These are phyloP conservation scores for Brachymystax lenok DNA, from an alignment of 2,797 vertebrate genomes.

Conservation along the genomic window DNA sequence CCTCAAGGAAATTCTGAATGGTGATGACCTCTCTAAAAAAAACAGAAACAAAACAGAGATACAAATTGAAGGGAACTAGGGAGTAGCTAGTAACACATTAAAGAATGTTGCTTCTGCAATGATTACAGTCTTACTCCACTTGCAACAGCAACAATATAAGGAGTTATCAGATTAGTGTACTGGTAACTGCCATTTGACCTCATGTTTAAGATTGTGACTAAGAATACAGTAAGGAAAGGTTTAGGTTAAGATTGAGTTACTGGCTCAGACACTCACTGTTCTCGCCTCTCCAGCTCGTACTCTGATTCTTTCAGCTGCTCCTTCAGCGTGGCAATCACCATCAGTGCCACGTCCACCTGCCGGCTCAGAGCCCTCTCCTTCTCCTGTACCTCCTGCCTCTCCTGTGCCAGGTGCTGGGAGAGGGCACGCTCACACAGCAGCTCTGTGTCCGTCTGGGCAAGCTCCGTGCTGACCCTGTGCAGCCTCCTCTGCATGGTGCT, in stretches of 20 bases:
- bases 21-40: constrained; percentile 86
- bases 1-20: constrained; percentile 93
- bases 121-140: not conserved
- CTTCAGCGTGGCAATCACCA: constrained; percentile 88
- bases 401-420: constrained; percentile 89
- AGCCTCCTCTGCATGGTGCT: constrained; percentile 88
- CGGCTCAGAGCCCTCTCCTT: constrained; percentile 86
- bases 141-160: not conserved
- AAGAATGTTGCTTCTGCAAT: not conserved
- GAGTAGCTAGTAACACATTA: not conserved
- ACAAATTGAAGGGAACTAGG: not conserved
- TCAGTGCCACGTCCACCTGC: constrained; percentile 91
- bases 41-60: too few species aligned
- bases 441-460: constrained; percentile 91
- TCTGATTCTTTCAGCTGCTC: constrained; percentile 89
- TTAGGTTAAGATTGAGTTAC: not conserved
- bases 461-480: constrained; percentile 86
- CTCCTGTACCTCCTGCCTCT: constrained; percentile 88
- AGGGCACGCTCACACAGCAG: constrained; percentile 89
- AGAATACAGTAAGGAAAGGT: not conserved
- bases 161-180: not conserved
- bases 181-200: not conserved
- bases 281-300: constrained; percentile 87
- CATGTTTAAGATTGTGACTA: not conserved
- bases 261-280: constrained; percentile 76